Evolutionary conservation across 2,797 vertebrate genomes (phyloP).

Genomic region (Arrhamphus sclerolepis): DNA sequence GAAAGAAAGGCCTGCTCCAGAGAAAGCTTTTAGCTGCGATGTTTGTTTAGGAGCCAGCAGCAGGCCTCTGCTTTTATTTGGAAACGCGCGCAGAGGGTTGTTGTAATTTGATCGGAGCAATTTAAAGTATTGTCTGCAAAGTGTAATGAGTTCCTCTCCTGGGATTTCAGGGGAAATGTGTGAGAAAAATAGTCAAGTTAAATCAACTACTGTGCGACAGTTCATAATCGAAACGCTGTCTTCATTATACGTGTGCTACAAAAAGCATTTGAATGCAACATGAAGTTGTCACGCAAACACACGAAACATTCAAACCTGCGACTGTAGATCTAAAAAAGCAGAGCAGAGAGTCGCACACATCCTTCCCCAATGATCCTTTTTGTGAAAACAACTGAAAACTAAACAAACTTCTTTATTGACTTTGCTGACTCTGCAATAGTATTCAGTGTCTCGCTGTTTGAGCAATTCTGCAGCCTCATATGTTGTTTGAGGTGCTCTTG

Average conservation of each 20-base stretch:
- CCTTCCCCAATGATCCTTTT: no score
- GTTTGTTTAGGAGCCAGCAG: slow-evolving; percentile 10
- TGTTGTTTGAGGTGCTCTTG: no score
- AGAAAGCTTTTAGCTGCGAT: slow-evolving; percentile 11
- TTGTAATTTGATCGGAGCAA: slow-evolving; percentile 29
- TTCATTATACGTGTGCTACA: neutral
- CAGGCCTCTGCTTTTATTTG: slow-evolving; percentile 16
- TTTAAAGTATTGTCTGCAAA: slow-evolving; percentile 38
- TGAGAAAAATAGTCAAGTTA: slow-evolving; percentile 12
- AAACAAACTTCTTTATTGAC: no score
- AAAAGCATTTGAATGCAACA: neutral
- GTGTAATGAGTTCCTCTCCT: slow-evolving; percentile 25
- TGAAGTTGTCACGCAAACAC: no score
- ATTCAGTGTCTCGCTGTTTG: neutral
- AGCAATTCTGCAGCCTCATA: no score
- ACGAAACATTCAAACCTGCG: no score
- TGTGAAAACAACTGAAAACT: no score
- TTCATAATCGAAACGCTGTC: slow-evolving; percentile 8
- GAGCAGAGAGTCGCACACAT: no score
- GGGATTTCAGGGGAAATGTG: slow-evolving; percentile 11
- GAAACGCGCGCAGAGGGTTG: slow-evolving; percentile 13
- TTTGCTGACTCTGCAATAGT: no score
- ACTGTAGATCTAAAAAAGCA: no score
- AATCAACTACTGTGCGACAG: neutral
- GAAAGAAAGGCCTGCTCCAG: neutral